Percentiles rank a stretch among this genome's conserved stretches.
Evolutionary conservation across 2,113 vertebrate genomes (phyloP).

Genomic region (Corythaixoides concolor): DNA sequence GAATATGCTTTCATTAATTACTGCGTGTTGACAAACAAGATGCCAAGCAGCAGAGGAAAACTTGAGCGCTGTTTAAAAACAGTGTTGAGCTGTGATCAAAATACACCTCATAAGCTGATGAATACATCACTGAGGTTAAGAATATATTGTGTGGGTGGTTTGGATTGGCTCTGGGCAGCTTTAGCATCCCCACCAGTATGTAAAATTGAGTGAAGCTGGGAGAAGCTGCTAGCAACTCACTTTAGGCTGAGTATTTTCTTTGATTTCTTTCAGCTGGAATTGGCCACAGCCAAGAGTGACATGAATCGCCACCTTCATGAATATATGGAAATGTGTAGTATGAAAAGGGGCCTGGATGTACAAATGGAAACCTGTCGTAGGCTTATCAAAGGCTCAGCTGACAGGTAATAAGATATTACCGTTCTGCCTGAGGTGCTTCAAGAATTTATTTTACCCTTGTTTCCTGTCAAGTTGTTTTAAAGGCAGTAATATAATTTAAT

Average conservation of each 20-base stretch:
- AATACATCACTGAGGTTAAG: not conserved
- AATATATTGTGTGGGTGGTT: rapidly evolving
- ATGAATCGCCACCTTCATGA: constrained; percentile 93
- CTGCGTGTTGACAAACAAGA: not conserved
- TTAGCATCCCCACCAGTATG: not conserved
- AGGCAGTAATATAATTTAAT: not conserved
- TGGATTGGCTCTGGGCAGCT: not conserved
- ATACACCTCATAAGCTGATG: not conserved
- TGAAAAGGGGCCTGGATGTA: constrained; percentile 92
- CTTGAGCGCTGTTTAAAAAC: not conserved
- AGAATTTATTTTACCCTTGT: not conserved
- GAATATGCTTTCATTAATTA: not conserved
- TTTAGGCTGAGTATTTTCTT: not conserved
- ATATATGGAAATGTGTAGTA: constrained; percentile 96
- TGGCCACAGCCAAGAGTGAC: constrained; percentile 92
- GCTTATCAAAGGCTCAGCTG: constrained; percentile 90
- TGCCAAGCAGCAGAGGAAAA: not conserved
- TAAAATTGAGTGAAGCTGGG: not conserved
- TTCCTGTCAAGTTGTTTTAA: not conserved
- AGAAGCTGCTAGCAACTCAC: not conserved
- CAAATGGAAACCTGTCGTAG: constrained; percentile 87
- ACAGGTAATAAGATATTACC: constrained; percentile 69
- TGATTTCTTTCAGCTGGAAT: constrained; percentile 76
- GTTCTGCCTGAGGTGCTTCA: not conserved
- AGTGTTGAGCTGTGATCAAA: not conserved